These are phyloP conservation scores for Carassius carassius DNA, from an alignment of 2,113 vertebrate genomes.

Conservation along the genomic window DNA sequence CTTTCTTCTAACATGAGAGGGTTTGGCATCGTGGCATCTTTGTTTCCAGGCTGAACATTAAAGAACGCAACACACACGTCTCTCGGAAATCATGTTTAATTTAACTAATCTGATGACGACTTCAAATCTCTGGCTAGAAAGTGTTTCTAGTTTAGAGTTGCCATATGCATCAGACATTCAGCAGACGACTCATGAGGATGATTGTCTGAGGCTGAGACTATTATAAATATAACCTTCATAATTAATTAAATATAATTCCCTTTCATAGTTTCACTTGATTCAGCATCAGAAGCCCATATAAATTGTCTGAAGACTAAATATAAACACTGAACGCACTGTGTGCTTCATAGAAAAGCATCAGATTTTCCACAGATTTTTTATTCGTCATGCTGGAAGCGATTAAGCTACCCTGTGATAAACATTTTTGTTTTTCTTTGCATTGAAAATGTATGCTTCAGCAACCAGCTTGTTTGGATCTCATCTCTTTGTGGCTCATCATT, in stretches of 20 bases:
- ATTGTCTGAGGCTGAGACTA: no score
- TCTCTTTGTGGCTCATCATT: not conserved
- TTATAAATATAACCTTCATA: not conserved
- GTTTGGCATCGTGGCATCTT: no score
- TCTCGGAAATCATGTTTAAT: no score
- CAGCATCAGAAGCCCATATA: not conserved
- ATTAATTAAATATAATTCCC: not conserved
- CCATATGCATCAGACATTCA: no score
- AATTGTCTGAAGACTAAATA: not conserved
- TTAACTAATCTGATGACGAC: no score
- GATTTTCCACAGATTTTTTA: not conserved
- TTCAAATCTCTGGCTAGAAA: no score
- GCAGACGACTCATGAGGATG: no score
- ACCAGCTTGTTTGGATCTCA: not conserved
- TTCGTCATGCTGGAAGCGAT: not conserved
- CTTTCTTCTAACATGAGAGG: no score
- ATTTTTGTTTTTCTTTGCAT: not conserved
- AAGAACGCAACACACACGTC: no score
- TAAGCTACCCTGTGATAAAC: not conserved
- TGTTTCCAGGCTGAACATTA: no score
- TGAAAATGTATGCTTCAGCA: not conserved
- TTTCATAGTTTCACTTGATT: not conserved
- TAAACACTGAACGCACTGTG: not conserved
- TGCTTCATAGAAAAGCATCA: not conserved
- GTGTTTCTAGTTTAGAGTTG: no score